A percentile compares a stretch with the other conserved stretches of the same genome.
Evolutionary conservation across 2,797 vertebrate genomes (phyloP).

Genomic region (Diceros bicornis): DNA sequence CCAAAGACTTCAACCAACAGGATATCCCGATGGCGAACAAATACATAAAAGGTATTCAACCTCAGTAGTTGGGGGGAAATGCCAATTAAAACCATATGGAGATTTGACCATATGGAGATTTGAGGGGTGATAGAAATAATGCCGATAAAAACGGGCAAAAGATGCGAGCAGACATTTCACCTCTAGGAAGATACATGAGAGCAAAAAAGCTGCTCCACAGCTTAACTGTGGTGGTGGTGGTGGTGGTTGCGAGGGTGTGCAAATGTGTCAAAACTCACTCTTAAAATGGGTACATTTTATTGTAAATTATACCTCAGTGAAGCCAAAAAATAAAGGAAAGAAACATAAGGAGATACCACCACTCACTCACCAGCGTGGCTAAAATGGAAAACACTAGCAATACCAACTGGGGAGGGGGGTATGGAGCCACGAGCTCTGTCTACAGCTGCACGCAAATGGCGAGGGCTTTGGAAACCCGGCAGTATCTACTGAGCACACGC

Average conservation of each 20-base stretch:
- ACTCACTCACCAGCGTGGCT: background rate
- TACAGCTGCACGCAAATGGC: accelerated
- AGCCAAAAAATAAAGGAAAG: background rate
- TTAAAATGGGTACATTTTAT: background rate
- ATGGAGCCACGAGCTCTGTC: accelerated
- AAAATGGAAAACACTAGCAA: background rate
- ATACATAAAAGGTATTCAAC: background rate
- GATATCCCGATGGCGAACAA: background rate
- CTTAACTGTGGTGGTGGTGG: accelerated
- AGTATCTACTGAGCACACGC: background rate
- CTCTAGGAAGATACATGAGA: background rate
- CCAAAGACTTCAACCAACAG: background rate
- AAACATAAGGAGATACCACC: background rate
- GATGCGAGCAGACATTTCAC: background rate
- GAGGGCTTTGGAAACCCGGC: background rate
- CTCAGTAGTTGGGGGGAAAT: too few species aligned
- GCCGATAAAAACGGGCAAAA: background rate
- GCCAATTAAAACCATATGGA: background rate
- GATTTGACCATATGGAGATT: background rate
- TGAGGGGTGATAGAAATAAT: background rate
- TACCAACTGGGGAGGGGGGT: too few species aligned
- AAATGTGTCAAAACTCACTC: background rate
- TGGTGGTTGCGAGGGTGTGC: accelerated
- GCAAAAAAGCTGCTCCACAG: background rate
- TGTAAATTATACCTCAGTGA: background rate